A percentile compares a stretch with the other conserved stretches of the same genome.
Evolutionary conservation across 2,888 invertebrate genomes (phyloP).

Genomic region (Zaprionus bogoriensis): DNA sequence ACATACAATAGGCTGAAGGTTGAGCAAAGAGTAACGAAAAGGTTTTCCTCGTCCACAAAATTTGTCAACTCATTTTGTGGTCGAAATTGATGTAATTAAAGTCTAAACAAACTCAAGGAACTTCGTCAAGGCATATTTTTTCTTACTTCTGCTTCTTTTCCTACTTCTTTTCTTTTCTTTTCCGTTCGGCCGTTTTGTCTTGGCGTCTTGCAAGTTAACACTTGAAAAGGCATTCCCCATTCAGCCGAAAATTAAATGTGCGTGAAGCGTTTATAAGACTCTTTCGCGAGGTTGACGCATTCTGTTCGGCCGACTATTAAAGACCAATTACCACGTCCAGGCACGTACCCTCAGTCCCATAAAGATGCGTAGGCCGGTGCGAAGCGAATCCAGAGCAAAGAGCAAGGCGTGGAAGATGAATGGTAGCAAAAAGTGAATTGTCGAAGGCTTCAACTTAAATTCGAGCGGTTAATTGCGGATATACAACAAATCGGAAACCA

Average conservation of each 20-base stretch:
- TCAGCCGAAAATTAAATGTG: slow-evolving; percentile 47
- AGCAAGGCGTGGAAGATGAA: slow-evolving; percentile 21
- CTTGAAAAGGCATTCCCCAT: slow-evolving; percentile 18
- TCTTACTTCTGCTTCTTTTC: not conserved
- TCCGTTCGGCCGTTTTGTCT: not conserved
- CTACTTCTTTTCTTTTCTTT: slow-evolving; percentile 7
- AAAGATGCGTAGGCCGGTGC: slow-evolving; percentile 55
- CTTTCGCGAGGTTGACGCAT: slow-evolving; percentile 45
- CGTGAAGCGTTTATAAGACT: slow-evolving; percentile 49
- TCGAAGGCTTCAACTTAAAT: not conserved
- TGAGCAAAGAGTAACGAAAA: slow-evolving; percentile 4
- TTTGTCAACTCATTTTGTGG: slow-evolving; percentile 69
- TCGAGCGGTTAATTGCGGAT: not conserved
- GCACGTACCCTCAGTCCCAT: slow-evolving; percentile 57
- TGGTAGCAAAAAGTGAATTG: not conserved
- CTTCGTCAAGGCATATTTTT: slow-evolving; percentile 28
- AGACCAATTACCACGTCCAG: slow-evolving; percentile 55
- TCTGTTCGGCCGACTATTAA: slow-evolving; percentile 51
- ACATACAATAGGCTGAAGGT: slow-evolving; percentile 44
- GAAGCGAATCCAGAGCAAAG: slow-evolving; percentile 11
- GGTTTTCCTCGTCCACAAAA: slow-evolving; percentile 21
- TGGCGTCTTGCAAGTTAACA: slow-evolving; percentile 2
- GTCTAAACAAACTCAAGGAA: slow-evolving; percentile 55
- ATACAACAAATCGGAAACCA: too few relatives aligned
- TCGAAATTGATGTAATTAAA: slow-evolving; percentile 49